Evolutionary conservation across 2,113 vertebrate genomes (phyloP).

Genomic region (Lophius piscatorius): DNA sequence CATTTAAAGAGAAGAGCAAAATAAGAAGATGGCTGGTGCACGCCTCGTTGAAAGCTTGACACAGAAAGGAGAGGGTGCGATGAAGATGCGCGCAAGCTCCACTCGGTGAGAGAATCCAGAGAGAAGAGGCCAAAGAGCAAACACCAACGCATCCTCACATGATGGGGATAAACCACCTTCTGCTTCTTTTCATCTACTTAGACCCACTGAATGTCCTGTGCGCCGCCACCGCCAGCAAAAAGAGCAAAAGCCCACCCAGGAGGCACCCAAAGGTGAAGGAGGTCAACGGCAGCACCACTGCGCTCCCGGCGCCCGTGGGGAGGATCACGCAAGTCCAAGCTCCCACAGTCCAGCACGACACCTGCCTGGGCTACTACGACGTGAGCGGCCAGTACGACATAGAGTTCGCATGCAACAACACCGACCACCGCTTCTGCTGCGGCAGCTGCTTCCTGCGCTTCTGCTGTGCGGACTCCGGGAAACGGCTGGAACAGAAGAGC

Average conservation of each 20-base stretch:
- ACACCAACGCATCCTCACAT: slow-evolving; percentile 60
- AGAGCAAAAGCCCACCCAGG: slow-evolving; percentile 62
- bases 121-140: no score
- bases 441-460: slow-evolving; percentile 98
- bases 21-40: slow-evolving; percentile 31
- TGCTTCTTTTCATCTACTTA: slow-evolving; percentile 81
- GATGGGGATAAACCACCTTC: slow-evolving; percentile 83
- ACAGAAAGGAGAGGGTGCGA: slow-evolving; percentile 38
- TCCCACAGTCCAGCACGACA: slow-evolving; percentile 83
- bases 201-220: slow-evolving; percentile 79
- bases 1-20: no score
- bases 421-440: slow-evolving; percentile 96
- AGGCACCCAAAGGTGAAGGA: slow-evolving; percentile 74
- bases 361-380: slow-evolving; percentile 97
- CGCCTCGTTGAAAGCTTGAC: slow-evolving; percentile 11
- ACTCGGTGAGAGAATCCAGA: slow-evolving; percentile 60
- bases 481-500: slow-evolving; percentile 91
- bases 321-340: slow-evolving; percentile 78
- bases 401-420: slow-evolving; percentile 98
- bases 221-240: slow-evolving; percentile 69
- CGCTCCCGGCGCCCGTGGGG: slow-evolving; percentile 36
- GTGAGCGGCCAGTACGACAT: slow-evolving; percentile 98
- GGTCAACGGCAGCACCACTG: slow-evolving; percentile 75
- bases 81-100: slow-evolving; percentile 40
- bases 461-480: slow-evolving; percentile 94